Conservation (phyloP, 2,888 invertebrate genomes). For the Rhamphomyia laevipes region DNA sequence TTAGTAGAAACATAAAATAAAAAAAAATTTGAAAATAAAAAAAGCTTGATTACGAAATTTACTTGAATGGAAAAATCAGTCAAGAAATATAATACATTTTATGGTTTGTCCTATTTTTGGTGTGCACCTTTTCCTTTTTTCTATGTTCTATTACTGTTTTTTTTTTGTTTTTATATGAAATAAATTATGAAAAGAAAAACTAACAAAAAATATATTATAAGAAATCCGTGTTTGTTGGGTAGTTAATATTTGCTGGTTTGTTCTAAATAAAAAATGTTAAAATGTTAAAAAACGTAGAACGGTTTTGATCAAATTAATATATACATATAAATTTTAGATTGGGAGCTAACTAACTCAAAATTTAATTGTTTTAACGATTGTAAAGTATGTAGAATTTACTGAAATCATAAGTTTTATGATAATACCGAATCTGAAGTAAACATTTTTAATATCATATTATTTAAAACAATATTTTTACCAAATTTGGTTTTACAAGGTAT, state of each 20-base stretch:
- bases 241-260: not conserved
- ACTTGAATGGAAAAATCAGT: not conserved
- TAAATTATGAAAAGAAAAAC: not conserved
- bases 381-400: no score
- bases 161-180: not conserved
- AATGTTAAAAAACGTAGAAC: not conserved
- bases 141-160: not conserved
- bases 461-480: no score
- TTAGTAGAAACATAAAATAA: no score
- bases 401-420: no score
- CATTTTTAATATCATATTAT: no score
- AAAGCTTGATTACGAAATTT: not conserved
- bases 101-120: not conserved
- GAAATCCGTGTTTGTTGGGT: no score
- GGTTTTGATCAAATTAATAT: no score
- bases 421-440: no score
- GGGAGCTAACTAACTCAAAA: no score
- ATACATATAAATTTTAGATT: no score
- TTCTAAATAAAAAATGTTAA: not conserved
- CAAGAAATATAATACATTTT: not conserved
- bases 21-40: not conserved
- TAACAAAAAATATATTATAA: not conserved
- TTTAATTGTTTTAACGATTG: no score
- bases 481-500: no score
- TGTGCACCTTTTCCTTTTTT: not conserved